Base-by-base conservation (phyloP, 2,888 invertebrate species). In the Griposia aprilina region DNA sequence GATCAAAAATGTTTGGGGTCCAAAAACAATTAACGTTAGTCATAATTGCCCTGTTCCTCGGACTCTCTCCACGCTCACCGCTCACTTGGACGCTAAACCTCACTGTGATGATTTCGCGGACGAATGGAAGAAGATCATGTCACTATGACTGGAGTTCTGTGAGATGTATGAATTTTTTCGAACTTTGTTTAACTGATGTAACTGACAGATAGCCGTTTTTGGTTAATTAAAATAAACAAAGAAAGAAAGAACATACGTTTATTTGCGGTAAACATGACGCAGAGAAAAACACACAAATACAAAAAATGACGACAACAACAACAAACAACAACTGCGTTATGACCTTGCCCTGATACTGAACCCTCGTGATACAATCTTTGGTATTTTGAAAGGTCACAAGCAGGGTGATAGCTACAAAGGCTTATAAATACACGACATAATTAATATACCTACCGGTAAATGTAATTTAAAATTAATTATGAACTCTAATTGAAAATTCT, bases 401-500 rank as follows among this genome's bases (percentile, higher is more conserved):
- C 17, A 45, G 10, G 4, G 2, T 17, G 8, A 15, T 23, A 17
- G 2, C 26, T 17, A 45, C 15, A 45, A 15, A 20, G 15, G 7
- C 52, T n/a, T n/a, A 8, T 48, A 4, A n/a, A 45, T 52, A n/a
- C 15, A 30, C 23, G 7, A 13, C 0, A 17, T 5, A 45, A 63
- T 50, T 15, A 36, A 30, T 20, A 23, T 23, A 52, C 2, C 20
- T 23, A 72, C 3, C 55, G 17, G 72, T 41, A 52, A 7, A 26
- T 23, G 23, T 52, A 20, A 62, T 74, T 57, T 23, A 45, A 65
- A 69, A 48, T 57, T 59, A 69, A 72, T 59, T 62, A 59, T 26
- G 10, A 62, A 73, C 50, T 13, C 20, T 69, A 65, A 70, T 78
- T 23, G 36, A n/a, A 60, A 57, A 72, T 69, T 60, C 11, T n/a